Evolutionary conservation across 2,797 vertebrate genomes (phyloP).

Genomic region (Pangasius mekongensis): DNA sequence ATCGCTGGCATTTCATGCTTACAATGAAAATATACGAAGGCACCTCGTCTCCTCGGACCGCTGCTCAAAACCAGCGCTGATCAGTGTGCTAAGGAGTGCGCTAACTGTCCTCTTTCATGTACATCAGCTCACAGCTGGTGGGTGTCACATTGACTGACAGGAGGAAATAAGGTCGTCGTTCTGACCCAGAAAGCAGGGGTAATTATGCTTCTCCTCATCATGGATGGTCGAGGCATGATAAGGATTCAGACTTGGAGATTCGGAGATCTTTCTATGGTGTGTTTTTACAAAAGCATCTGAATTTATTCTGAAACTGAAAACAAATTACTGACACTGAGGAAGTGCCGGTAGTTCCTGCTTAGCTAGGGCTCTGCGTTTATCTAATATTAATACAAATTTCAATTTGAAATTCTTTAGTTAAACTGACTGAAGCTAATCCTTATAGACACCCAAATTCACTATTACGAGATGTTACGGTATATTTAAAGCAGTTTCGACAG

Average conservation of each 20-base stretch:
- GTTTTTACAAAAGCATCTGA: not conserved
- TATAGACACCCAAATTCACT: too few species aligned
- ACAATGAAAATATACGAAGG: not conserved
- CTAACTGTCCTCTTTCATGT: too few species aligned
- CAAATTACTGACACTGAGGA: not conserved
- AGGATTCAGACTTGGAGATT: not conserved
- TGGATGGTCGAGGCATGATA: not conserved
- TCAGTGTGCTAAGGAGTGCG: too few species aligned
- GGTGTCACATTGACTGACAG: not conserved
- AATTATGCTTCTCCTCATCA: not conserved
- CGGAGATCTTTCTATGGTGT: not conserved
- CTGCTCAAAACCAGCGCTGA: not conserved
- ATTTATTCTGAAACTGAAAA: not conserved
- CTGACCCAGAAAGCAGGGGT: not conserved
- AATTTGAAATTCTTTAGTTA: not conserved
- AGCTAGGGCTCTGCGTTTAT: not conserved
- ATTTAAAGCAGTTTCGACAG: conserved; percentile 4
- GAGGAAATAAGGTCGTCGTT: not conserved
- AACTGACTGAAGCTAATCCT: not conserved
- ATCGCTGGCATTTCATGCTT: not conserved
- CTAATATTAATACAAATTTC: not conserved
- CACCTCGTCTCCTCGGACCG: not conserved
- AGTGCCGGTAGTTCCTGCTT: not conserved
- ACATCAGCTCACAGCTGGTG: not conserved
- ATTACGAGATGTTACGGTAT: not conserved